Conservation (phyloP, 2,888 invertebrate species). For the Cantharis nigra region DNA sequence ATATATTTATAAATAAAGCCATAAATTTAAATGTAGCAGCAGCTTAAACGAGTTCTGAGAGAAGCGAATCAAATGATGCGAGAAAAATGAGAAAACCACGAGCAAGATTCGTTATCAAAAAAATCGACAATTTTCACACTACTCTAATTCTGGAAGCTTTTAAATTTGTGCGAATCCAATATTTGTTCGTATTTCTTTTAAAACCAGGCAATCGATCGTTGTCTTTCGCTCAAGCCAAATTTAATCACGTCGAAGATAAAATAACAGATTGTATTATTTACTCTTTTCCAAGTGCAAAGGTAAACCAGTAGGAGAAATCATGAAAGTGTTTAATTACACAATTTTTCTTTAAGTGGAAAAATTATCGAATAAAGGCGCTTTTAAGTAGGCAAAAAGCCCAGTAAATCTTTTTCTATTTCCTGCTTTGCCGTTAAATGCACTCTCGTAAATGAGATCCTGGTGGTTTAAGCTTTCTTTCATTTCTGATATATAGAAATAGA, state of each 20-base stretch:
- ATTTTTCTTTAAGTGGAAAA: background rate
- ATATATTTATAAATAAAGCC: background rate
- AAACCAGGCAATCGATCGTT: slow-evolving; percentile 12
- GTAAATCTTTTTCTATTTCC: background rate
- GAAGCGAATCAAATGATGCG: slow-evolving; percentile 6
- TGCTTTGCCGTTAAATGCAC: background rate
- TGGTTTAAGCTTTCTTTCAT: background rate
- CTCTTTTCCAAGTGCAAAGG: background rate
- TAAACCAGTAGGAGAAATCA: background rate
- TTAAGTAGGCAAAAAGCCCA: background rate
- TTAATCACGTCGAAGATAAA: slow-evolving; percentile 12
- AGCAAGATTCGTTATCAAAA: slow-evolving; percentile 11
- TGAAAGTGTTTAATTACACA: background rate
- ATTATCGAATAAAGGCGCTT: background rate
- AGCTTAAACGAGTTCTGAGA: background rate
- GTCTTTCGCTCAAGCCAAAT: slow-evolving; percentile 13
- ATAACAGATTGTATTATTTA: background rate
- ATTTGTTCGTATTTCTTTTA: slow-evolving; percentile 17
- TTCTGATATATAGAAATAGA: slow-evolving; percentile 3
- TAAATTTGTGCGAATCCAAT: slow-evolving; percentile 4
- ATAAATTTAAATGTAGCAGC: background rate
- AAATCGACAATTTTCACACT: slow-evolving; percentile 15
- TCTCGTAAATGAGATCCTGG: slow-evolving; percentile 1
- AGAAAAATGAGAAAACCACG: slow-evolving; percentile 3
- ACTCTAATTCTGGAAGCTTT: slow-evolving; percentile 9